phyloP scores from a whole-genome alignment of 2,797 vertebrate genomes.

The Gymnoscopelus microlampas region DNA sequence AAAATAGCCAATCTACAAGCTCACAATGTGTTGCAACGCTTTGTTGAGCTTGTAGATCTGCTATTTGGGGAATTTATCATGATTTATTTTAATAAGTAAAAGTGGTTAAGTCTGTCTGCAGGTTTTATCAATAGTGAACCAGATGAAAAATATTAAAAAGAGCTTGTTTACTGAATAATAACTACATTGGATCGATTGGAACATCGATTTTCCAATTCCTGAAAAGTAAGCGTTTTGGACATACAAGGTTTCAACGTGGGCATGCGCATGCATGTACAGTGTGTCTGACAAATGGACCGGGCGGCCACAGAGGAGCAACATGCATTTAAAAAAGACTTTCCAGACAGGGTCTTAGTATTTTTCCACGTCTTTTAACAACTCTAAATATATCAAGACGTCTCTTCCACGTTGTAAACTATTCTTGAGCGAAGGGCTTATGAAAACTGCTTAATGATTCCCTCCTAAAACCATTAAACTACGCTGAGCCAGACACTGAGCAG shows the following conservation, averaged over 20 bases:
- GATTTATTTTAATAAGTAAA: no score
- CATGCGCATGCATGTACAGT: constrained; percentile 8
- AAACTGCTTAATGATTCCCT: constrained; percentile 15
- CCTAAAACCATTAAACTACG: constrained; percentile 26
- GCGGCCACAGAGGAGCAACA: constrained; percentile 25
- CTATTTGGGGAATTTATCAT: no score
- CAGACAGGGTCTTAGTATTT: constrained; percentile 29
- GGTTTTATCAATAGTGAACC: no score
- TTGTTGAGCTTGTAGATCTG: no score
- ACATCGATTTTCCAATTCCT: no score
- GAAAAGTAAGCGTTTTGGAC: no score
- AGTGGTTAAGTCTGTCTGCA: no score
- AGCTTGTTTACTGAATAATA: no score
- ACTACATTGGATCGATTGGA: no score
- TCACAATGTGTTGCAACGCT: neutral
- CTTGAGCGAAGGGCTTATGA: constrained; percentile 29
- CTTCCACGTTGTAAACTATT: constrained; percentile 40
- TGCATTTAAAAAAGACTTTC: constrained; percentile 37
- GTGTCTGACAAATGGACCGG: constrained; percentile 41
- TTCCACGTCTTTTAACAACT: constrained; percentile 17
- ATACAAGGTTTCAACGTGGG: neutral
- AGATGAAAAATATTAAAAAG: no score
- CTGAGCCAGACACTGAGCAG: neutral
- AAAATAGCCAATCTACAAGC: no score
- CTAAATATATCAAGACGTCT: constrained; percentile 32